Base-by-base conservation (phyloP, 2,888 invertebrate species). In the Carterocephalus palaemon region DNA sequence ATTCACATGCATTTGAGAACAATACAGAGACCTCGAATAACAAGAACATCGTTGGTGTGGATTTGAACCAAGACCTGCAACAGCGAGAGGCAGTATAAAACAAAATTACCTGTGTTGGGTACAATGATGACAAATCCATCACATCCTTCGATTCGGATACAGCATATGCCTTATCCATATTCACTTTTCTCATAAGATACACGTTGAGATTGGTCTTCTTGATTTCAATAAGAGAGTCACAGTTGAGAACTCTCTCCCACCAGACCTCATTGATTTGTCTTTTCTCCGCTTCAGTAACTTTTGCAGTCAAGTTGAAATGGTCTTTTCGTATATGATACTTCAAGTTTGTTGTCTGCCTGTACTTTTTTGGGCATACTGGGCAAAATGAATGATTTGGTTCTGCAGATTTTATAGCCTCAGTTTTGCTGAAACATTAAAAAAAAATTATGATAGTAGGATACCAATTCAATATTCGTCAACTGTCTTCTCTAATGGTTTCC, bases 251-350 rank as follows among this genome's bases (percentile, higher is more conserved):
- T 4, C 60, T 70, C 32, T 81, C 81, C 1, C 67, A 68, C 78
- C 81, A 81, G 0, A 71, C 65, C 39, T 78, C 65, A 46, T 79
- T 73, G 1, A 78, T 54, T 20, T 66, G 54, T 45, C 71, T 72
- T 0, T 51, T 20, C 1, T 67, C 55, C 1, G 56, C 62, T 6
- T 57, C 56, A 0, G 70, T 66, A 3, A 56, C 46, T 6, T 50
- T 59, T 0, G 66, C 52, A 5, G 51, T 43, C 0, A 75, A 42
- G 36, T 80, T 79, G 53, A 65, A 81, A 26, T 82, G 82, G 0
- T 43, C 12, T 1, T 49, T 50, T 0, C 81, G 54, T 16, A 78
- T 72, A 41, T 82, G 81, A 16, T 59, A 60, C 6, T 53, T 65
- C 0, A 78, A 48, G 4, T 52, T 48, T 1, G 41, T 53, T 0